Conservation (phyloP, 1,140 invertebrate genomes). For the Lepidotrigona ventralis region DNA sequence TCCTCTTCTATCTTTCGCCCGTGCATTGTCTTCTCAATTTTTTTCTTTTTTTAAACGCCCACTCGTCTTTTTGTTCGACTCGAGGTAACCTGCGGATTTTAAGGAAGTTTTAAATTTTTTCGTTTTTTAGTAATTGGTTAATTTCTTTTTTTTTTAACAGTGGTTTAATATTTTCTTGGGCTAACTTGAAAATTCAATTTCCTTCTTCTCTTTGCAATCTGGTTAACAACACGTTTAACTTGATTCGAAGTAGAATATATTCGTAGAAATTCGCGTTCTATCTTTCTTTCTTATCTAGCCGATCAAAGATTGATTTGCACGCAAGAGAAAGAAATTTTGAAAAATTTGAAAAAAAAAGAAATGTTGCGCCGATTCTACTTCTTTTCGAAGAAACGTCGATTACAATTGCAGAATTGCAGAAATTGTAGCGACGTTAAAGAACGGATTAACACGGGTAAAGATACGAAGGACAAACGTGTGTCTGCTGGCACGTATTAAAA, state of each 20-base stretch:
- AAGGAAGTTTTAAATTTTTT: not conserved
- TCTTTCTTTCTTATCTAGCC: too few species aligned
- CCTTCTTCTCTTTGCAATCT: not conserved
- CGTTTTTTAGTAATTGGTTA: not conserved
- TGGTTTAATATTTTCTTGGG: not conserved
- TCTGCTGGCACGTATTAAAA: too few species aligned
- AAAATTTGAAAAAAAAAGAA: not conserved
- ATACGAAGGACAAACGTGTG: too few species aligned
- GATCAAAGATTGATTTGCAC: not conserved
- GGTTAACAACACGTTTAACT: too few species aligned
- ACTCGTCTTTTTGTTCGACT: too few species aligned
- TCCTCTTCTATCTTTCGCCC: too few species aligned
- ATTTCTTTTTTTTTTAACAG: not conserved
- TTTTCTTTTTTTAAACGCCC: too few species aligned
- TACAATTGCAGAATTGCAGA: not conserved
- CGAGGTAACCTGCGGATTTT: too few species aligned
- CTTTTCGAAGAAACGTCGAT: not conserved
- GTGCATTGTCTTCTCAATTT: too few species aligned
- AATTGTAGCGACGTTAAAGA: not conserved
- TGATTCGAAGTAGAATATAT: not conserved
- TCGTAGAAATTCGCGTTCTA: not conserved
- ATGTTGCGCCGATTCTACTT: not conserved
- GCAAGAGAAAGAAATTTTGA: not conserved
- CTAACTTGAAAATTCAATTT: not conserved
- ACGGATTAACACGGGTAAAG: not conserved